A percentile compares a stretch with the other conserved stretches of the same genome.
Evolutionary conservation across 2,888 invertebrate species (phyloP).

Genomic region (Phorcus lineatus): DNA sequence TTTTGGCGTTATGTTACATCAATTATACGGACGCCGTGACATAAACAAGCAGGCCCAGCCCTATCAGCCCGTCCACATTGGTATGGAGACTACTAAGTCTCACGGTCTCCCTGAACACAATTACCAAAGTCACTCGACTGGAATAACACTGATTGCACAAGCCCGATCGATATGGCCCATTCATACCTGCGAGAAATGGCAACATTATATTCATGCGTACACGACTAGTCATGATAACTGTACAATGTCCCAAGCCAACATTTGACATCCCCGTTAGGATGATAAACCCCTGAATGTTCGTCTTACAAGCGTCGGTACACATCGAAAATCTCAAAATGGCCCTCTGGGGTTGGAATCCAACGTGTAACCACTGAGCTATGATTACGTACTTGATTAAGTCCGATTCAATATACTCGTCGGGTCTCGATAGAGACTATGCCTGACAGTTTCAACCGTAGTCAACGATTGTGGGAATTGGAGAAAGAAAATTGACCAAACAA

Average conservation of each 20-base stretch:
- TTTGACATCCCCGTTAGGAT: too few species aligned
- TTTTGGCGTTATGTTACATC: slow-evolving; percentile 9
- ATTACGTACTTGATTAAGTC: slow-evolving; percentile 13
- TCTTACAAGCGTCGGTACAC: too few species aligned
- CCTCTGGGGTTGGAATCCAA: background rate
- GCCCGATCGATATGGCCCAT: slow-evolving; percentile 5
- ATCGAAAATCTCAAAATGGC: background rate
- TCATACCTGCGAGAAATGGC: slow-evolving; percentile 2
- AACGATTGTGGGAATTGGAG: too few species aligned
- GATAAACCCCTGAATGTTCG: too few species aligned
- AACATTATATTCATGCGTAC: background rate
- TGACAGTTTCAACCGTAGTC: too few species aligned
- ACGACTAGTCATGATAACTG: too few species aligned
- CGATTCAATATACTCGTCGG: background rate
- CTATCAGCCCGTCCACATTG: background rate
- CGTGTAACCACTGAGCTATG: background rate
- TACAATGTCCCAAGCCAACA: too few species aligned
- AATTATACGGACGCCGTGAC: background rate
- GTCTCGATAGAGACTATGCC: too few species aligned
- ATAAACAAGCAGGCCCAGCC: background rate
- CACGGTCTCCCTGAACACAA: background rate
- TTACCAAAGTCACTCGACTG: slow-evolving; percentile 14
- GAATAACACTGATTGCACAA: slow-evolving; percentile 21
- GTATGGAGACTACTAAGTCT: too few species aligned
- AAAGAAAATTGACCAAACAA: too few species aligned